These are phyloP conservation scores for Triplophysa bombifrons DNA, from an alignment of 2,797 vertebrate genomes.

Conservation along the genomic window DNA sequence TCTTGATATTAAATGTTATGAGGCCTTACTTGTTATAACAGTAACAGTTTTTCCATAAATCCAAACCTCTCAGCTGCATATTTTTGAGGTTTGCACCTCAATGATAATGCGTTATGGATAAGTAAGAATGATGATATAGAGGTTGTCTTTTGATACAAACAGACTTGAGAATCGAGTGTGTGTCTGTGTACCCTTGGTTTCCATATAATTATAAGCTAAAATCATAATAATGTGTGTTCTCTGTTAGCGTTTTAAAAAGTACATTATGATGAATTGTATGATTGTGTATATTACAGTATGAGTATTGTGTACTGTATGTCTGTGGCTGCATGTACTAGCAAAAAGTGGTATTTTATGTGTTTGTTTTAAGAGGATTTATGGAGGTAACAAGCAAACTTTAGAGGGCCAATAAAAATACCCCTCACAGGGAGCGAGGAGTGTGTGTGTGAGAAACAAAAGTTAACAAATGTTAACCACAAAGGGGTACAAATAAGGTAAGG, in stretches of 20 bases:
- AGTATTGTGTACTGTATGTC: slow-evolving; percentile 20
- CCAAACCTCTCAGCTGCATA: slow-evolving; percentile 31
- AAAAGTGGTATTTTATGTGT: slow-evolving; percentile 35
- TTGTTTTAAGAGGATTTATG: slow-evolving; percentile 50
- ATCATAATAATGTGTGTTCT: not conserved
- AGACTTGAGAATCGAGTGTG: not conserved
- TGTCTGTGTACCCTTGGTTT: not conserved
- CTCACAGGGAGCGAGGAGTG: slow-evolving; percentile 14
- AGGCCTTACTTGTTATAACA: slow-evolving; percentile 11
- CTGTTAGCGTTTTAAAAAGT: not conserved
- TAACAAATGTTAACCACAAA: slow-evolving; percentile 24
- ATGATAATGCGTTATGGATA: slow-evolving; percentile 31
- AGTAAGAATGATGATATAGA: slow-evolving; percentile 33
- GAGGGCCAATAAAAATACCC: slow-evolving; percentile 47
- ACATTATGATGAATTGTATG: slow-evolving; percentile 1
- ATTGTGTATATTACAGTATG: not conserved
- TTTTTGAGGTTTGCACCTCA: not conserved
- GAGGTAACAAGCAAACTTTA: slow-evolving; percentile 42
- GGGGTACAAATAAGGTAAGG: slow-evolving; percentile 32
- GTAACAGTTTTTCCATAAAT: slow-evolving; percentile 29
- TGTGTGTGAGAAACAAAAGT: not conserved
- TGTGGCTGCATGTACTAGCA: not conserved
- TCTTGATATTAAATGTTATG: slow-evolving; percentile 26
- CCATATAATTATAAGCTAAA: not conserved
- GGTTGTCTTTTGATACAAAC: slow-evolving; percentile 1